Evolutionary conservation across 2,113 vertebrate species (phyloP).

Genomic region (Tragelaphus scriptus): DNA sequence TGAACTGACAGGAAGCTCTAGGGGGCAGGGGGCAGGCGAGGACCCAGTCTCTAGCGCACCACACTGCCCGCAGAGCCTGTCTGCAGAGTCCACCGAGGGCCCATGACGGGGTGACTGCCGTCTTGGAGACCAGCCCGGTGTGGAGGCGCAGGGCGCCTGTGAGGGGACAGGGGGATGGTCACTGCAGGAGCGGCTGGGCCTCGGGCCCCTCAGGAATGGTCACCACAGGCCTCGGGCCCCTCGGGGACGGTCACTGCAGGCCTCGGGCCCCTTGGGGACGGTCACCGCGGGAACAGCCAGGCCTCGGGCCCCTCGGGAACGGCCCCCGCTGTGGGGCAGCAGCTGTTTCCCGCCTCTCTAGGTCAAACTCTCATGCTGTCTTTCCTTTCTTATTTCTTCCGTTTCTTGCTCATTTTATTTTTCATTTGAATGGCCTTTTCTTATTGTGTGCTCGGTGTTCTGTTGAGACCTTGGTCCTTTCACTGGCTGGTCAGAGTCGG

Average conservation of each 20-base stretch:
- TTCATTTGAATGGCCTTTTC: not conserved
- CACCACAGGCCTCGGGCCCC: fast-evolving
- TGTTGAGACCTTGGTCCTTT: not conserved
- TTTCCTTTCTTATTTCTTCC: not conserved
- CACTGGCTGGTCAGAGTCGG: not conserved
- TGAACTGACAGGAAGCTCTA: not conserved
- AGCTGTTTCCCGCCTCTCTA: not conserved
- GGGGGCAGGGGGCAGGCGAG: not conserved
- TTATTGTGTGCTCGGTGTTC: not conserved
- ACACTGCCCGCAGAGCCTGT: not conserved
- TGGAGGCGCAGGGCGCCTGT: not conserved
- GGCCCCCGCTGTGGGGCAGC: not conserved
- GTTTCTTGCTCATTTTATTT: not conserved
- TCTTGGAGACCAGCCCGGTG: fast-evolving
- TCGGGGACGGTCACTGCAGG: not conserved
- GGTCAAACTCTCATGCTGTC: not conserved
- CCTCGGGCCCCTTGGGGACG: not conserved
- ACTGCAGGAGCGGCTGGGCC: fast-evolving
- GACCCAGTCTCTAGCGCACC: fast-evolving
- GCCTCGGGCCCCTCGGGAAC: fast-evolving
- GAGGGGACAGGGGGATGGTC: fast-evolving
- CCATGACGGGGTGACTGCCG: fast-evolving
- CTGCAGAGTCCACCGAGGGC: not conserved
- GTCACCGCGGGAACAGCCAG: fast-evolving
- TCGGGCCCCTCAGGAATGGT: too few species aligned